Evolutionary conservation across 2,113 vertebrate species (phyloP), one percentile per base, ranked within the genome.

Genomic region (Phasianus colchicus): DNA sequence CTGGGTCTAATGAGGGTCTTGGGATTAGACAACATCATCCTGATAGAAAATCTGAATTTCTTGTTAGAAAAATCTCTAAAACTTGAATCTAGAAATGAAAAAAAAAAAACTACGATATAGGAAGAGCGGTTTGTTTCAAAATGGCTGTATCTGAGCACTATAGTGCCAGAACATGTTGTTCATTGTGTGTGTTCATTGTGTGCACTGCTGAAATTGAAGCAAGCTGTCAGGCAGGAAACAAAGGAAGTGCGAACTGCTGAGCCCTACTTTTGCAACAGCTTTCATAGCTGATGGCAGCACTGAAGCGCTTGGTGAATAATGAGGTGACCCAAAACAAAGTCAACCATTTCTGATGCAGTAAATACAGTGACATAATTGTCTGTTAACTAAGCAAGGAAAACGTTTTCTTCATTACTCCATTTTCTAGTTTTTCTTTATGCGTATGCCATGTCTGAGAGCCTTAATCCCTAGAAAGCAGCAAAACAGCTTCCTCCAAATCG

Each of bases 171-270:
- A 80, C 43, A n/a, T 64, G 11, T 17, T 83, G 88, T 93, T 80
- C 57, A 50, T 54, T n/a, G 13, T 50, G 12, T 47, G 12, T 75
- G 16, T 43, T 43, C 42, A 16, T 43, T 43, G 42, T 43, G 42
- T 43, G 57, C 75, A 55, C 9, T 3, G 2, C 38, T 80, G 89
- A 88, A 40, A 45, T 10, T 78, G 42, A 81, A 88, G 64, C 42
- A 84, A 27, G 11, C 47, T 71, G 38, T 78, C 57, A 64, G 66
- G 61, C 29, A 84, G 71, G 80, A 92, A 73, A 92, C 54, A 43
- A 48, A 75, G 25, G 18, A 90, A 71, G 52, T 6, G 10, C 1
- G 7, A 69, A 2, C 14, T 67, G 12, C 52, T 27, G 11, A 84
- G 14, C 32, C n/a, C 69, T 74, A 21, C 6, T 65, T n/a, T 76